Conservation (phyloP, 2,113 vertebrate genomes). For the Notechis scutatus region DNA sequence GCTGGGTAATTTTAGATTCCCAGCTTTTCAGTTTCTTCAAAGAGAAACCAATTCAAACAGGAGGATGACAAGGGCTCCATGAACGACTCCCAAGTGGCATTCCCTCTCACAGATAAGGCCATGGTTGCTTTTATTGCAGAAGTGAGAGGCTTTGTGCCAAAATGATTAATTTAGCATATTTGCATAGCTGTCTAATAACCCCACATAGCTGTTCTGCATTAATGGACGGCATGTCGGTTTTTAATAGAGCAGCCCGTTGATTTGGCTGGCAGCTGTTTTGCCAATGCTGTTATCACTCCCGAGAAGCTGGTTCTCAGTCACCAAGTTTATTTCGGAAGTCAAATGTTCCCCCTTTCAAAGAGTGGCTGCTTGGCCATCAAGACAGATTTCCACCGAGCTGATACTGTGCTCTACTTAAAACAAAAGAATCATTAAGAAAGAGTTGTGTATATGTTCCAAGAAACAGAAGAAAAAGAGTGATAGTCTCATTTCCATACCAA, state of each 20-base stretch:
- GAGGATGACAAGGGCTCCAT: background rate
- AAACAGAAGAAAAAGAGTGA: constrained; percentile 26
- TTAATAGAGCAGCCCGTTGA: constrained; percentile 58
- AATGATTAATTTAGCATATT: constrained; percentile 13
- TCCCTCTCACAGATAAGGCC: constrained; percentile 3
- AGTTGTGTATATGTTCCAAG: background rate
- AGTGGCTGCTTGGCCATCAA: constrained; percentile 32
- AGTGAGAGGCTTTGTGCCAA: background rate
- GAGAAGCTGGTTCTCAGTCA: constrained; percentile 43
- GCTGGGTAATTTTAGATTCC: background rate
- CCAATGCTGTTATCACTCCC: constrained; percentile 52
- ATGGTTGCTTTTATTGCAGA: background rate
- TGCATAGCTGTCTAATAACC: constrained; percentile 26
- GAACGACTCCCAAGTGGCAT: background rate
- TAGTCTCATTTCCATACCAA: constrained; percentile 57
- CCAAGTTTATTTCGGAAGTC: constrained; percentile 46
- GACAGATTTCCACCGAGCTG: constrained; percentile 26
- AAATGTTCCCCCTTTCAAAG: constrained; percentile 38
- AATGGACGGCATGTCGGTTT: constrained; percentile 58
- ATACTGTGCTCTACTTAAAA: constrained; percentile 42
- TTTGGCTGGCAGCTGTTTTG: constrained; percentile 55
- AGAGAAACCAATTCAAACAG: background rate
- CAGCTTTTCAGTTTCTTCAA: background rate
- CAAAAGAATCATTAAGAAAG: constrained; percentile 59
- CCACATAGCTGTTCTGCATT: constrained; percentile 41